Evolutionary conservation across 2,113 vertebrate genomes (phyloP), one percentile per base, ranked within the genome.

Genomic region (Columba janthina): DNA sequence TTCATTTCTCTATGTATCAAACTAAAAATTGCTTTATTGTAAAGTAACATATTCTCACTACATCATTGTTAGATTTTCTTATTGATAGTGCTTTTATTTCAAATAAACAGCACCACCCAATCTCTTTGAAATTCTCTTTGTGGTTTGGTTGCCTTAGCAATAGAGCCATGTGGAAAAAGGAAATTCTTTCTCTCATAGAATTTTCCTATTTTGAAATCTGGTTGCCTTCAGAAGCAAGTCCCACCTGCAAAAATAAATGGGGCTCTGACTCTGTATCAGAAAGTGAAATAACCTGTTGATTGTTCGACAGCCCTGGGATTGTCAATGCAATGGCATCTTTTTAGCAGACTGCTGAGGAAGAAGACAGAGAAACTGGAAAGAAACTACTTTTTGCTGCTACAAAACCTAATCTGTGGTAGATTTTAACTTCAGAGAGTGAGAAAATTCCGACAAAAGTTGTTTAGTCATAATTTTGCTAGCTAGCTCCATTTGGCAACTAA

Each of bases 101-200:
- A 74, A 94, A 83, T 54, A 76, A 82, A 83, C 80, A 74, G 20
- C n/a, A 75, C 21, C 28, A 72, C 53, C n/a, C 65, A 85, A 72
- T 62, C 51, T 88, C 50, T 95, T 42, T 95, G 70, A 91, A 95
- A n/a, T 38, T 61, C 50, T 82, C 38, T 66, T 85, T 73, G 62
- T 85, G 66, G 46, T 18, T 6, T 4, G 51, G 88, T 96, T 96
- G 71, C 87, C 87, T 82, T 88, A 67, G 54, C 40, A 83, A 96
- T 85, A 80, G 26, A 67, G 12, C 15, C 62, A 17, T 14, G 28
- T 61, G 74, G 54, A 51, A 66, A 86, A 84, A 92, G 11, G 64
- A 77, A 65, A 70, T 34, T 44, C 36, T 44, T 5, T 36, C 50
- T 62, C 36, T 53, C 54, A 18, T 25, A 57, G 32, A 66, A 70